Percentiles rank a stretch among this genome's conserved stretches.
phyloP scores from a whole-genome alignment of 2,888 invertebrate species.

The Amblyjoppa fuscipennis region DNA sequence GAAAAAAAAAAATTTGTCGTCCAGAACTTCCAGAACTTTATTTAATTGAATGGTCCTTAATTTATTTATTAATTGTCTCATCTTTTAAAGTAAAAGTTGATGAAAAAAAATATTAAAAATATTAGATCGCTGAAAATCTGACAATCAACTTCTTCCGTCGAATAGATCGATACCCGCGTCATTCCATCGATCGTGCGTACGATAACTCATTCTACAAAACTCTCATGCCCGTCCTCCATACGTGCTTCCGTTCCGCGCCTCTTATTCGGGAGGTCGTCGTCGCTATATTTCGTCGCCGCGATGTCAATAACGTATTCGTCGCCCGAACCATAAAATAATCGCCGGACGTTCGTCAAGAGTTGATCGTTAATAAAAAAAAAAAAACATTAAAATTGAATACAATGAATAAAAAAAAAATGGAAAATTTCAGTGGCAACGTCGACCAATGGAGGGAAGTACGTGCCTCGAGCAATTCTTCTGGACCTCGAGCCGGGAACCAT shows the following conservation, averaged over 20 bases:
- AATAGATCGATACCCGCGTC: conserved; percentile 12
- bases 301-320: conserved; percentile 37
- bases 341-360: not conserved
- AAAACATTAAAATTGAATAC: not conserved
- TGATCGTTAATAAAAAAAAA: not conserved
- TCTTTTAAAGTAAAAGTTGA: not conserved
- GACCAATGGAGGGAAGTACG: conserved; percentile 89
- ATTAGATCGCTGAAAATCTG: not conserved
- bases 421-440: conserved; percentile 87
- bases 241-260: conserved; percentile 60
- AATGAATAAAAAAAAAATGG: not conserved
- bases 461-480: conserved; percentile 88
- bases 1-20: too few relatives aligned
- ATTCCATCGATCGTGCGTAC: conserved; percentile 33
- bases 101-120: not conserved
- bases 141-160: not conserved
- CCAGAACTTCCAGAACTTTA: too few relatives aligned
- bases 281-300: not conserved
- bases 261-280: conserved; percentile 49
- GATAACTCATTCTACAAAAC: conserved; percentile 55
- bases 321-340: not conserved
- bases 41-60: too few relatives aligned
- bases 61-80: not conserved
- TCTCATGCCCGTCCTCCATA: conserved; percentile 57
- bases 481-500: conserved; percentile 91